Conservation (phyloP, 2,888 invertebrate species). For the Lutraria lutraria region DNA sequence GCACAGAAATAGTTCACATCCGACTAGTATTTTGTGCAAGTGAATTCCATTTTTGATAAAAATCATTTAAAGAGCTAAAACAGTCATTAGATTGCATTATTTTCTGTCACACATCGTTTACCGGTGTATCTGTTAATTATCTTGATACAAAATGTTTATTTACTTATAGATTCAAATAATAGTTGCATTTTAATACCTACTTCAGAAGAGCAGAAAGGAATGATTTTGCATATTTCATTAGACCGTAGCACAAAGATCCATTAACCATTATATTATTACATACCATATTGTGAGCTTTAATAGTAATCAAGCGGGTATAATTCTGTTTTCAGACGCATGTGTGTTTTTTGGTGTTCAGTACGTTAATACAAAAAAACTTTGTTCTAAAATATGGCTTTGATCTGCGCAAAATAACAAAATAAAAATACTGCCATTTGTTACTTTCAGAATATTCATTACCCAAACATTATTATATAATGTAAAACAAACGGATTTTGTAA, state of each 20-base stretch:
- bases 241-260: background rate
- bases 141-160: too few species aligned
- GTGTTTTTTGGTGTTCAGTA: background rate
- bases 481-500: constrained; percentile 22
- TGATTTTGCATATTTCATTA: background rate
- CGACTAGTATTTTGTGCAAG: too few species aligned
- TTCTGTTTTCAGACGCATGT: background rate
- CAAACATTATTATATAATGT: constrained; percentile 9
- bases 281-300: background rate
- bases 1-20: too few species aligned
- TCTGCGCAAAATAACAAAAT: constrained; percentile 8
- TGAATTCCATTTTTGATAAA: too few species aligned
- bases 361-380: background rate
- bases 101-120: too few species aligned
- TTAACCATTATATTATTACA: background rate
- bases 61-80: too few species aligned
- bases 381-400: constrained; percentile 17
- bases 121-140: too few species aligned
- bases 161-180: too few species aligned
- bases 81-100: too few species aligned
- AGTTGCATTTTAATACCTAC: too few species aligned
- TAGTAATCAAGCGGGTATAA: background rate
- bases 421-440: background rate
- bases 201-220: background rate
- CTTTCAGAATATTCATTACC: constrained; percentile 10